Percentiles rank a stretch among this genome's conserved stretches.
Evolutionary conservation across 2,797 vertebrate species (phyloP).

Genomic region (Salmo trutta): DNA sequence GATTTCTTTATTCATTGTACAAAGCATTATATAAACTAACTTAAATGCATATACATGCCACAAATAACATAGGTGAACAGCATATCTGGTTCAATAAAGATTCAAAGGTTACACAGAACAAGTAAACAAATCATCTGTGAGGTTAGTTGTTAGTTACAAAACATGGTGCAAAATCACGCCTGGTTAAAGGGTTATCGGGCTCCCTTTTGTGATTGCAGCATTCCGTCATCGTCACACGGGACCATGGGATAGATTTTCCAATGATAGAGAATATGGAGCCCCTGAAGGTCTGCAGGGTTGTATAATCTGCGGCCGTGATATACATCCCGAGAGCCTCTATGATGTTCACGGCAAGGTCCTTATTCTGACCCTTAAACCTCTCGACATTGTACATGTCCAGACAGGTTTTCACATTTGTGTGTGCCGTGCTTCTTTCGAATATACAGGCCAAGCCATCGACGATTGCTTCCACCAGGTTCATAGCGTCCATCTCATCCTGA

Average conservation of each 20-base stretch:
- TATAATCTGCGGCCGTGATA: slow-evolving; percentile 2
- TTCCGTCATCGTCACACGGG: not conserved
- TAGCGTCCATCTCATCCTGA: not conserved
- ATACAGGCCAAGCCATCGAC: not conserved
- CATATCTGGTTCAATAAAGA: too few relatives aligned
- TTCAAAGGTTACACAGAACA: too few relatives aligned
- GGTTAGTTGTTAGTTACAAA: not conserved
- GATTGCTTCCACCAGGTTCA: not conserved
- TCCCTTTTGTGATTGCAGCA: not conserved
- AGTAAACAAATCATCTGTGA: too few relatives aligned
- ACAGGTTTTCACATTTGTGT: not conserved
- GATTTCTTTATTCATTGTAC: too few relatives aligned
- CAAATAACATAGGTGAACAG: too few relatives aligned
- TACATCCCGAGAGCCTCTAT: not conserved
- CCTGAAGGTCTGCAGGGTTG: not conserved
- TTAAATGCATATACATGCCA: too few relatives aligned
- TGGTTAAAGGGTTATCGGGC: not conserved
- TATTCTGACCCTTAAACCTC: too few relatives aligned
- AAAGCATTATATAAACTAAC: too few relatives aligned
- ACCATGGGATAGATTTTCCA: not conserved
- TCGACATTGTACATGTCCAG: not conserved
- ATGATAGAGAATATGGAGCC: not conserved
- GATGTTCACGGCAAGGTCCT: too few relatives aligned
- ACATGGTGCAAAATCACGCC: not conserved
- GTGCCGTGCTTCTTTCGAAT: too few relatives aligned